These are phyloP conservation scores for Pristionchus exspectatus DNA, from an alignment of 2,888 invertebrate genomes.

Conservation along the genomic window DNA sequence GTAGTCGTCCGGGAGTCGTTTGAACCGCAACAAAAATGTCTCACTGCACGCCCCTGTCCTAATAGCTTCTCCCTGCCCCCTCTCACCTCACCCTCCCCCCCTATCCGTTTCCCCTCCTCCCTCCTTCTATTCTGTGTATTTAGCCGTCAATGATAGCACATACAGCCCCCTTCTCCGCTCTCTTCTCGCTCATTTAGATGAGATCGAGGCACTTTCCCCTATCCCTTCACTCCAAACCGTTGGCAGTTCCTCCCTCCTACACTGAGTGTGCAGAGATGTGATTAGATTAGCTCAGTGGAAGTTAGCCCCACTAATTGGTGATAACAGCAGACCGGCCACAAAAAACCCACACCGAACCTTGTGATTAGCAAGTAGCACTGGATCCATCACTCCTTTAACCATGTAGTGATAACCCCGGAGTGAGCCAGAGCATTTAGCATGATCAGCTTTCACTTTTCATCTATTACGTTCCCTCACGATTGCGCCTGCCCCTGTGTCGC, in stretches of 20 bases:
- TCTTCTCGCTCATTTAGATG: background rate
- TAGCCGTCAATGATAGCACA: slow-evolving; percentile 38
- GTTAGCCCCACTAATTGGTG: background rate
- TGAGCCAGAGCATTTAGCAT: background rate
- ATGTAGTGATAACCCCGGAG: slow-evolving; percentile 7
- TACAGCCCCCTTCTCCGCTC: background rate
- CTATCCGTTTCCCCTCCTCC: slow-evolving; percentile 14
- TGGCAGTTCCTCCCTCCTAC: background rate
- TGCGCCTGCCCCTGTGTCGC: background rate
- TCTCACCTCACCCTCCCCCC: background rate
- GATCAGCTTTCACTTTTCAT: background rate
- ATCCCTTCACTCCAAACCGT: background rate
- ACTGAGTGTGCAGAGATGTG: background rate
- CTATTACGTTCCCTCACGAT: background rate
- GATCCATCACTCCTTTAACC: background rate
- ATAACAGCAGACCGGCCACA: background rate
- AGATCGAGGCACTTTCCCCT: background rate
- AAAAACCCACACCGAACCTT: background rate
- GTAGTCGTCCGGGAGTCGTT: background rate
- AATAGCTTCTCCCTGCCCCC: slow-evolving; percentile 4
- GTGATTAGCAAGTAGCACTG: background rate
- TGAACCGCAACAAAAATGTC: background rate
- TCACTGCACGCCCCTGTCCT: slow-evolving; percentile 30
- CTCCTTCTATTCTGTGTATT: slow-evolving; percentile 29
- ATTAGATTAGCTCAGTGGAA: background rate